Conservation (phyloP, 2,888 invertebrate genomes). For the Sphinx pinastri region DNA sequence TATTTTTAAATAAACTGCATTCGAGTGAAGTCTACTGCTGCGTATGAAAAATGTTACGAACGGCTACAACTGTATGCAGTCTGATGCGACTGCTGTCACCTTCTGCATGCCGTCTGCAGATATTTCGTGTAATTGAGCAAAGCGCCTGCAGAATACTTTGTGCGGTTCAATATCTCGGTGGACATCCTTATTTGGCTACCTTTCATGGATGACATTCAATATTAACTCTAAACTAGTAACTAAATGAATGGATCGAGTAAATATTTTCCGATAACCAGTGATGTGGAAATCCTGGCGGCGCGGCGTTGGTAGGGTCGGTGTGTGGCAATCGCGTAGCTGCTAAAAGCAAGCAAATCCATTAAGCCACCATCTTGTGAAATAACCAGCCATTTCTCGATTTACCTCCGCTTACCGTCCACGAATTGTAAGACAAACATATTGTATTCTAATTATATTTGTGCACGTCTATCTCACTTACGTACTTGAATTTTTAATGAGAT, state of each 20-base stretch:
- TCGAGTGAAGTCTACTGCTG: no score
- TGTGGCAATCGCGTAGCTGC: conserved; percentile 41
- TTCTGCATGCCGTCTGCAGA: no score
- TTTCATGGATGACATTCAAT: no score
- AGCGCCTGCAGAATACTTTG: no score
- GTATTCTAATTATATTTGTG: conserved; percentile 7
- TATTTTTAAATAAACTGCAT: no score
- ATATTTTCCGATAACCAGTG: conserved; percentile 17
- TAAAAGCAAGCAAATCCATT: conserved; percentile 37
- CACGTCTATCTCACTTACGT: background rate
- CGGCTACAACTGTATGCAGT: no score
- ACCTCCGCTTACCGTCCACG: conserved; percentile 34
- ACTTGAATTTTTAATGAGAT: background rate
- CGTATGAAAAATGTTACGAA: no score
- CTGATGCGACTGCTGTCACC: no score
- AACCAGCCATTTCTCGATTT: conserved; percentile 37
- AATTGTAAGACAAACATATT: conserved; percentile 36
- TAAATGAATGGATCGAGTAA: background rate
- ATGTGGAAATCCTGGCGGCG: conserved; percentile 2
- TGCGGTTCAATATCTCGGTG: no score
- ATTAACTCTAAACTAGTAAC: background rate
- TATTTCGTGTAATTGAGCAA: no score
- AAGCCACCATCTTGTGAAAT: conserved; percentile 41
- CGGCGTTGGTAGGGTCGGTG: conserved; percentile 18
- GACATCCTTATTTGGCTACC: no score